Evolutionary conservation across 2,888 invertebrate genomes (phyloP), one percentile per base, ranked within the genome.

Genomic region (Sinhomidia bicolor): DNA sequence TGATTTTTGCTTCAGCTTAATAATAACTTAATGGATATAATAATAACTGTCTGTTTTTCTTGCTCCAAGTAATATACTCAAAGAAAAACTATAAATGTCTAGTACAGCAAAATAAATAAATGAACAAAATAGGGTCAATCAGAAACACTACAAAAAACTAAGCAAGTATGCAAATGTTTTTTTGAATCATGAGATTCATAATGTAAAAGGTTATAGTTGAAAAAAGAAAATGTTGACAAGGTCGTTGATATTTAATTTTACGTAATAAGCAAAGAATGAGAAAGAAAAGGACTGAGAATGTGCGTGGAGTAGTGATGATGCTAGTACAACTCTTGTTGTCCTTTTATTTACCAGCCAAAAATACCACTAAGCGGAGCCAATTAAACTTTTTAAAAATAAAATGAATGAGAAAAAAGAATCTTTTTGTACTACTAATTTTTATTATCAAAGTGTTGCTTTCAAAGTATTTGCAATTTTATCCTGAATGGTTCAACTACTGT

Each of bases 161-260:
- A n/a, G n/a, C n/a, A n/a, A n/a, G n/a, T n/a, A n/a, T n/a, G n/a
- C n/a, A n/a, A n/a, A n/a, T n/a, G n/a, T n/a, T n/a, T n/a, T n/a
- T n/a, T n/a, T n/a, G n/a, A n/a, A n/a, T n/a, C n/a, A n/a, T n/a
- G n/a, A n/a, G n/a, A n/a, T n/a, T n/a, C n/a, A n/a, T n/a, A n/a
- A n/a, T n/a, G n/a, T n/a, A 17, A n/a, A n/a, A 20, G 36, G 36
- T 36, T 36, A 5, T 6, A 32, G n/a, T 29, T 12, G 29, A 60
- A 29, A 60, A 26, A 60, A 62, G 14, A 23, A 26, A 12, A 54
- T 0, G 36, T 23, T 79, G 36, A 79, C 57, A 60, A 79, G 79
- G 79, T 79, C 79, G 60, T 79, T 79, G 79, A 29, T 79, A 60
- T 57, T 57, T 79, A 20, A 17, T 14, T 57, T 36, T 78, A 20